These are phyloP conservation scores for Nestor notabilis DNA, from an alignment of 2,113 vertebrate species.

Conservation along the genomic window DNA sequence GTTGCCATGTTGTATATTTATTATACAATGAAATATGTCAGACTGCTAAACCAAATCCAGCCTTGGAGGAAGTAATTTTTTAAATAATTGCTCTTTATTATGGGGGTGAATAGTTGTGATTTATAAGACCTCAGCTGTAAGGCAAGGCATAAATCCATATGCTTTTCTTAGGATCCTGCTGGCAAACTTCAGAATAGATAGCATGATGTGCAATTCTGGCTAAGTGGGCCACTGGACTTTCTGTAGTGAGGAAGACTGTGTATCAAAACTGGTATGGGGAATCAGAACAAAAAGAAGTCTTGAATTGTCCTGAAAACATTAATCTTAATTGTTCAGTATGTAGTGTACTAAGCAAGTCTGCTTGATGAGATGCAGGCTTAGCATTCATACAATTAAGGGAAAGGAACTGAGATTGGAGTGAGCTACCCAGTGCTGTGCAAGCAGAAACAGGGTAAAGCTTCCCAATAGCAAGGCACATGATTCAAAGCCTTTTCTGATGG, in stretches of 20 bases:
- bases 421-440: background rate
- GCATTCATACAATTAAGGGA: background rate
- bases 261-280: background rate
- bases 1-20: background rate
- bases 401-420: background rate
- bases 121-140: background rate
- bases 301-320: background rate
- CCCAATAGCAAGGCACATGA: background rate
- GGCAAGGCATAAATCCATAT: background rate
- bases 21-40: background rate
- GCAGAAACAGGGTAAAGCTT: background rate
- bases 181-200: background rate
- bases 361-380: background rate
- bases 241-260: background rate
- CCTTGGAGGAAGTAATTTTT: background rate
- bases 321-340: background rate
- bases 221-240: background rate
- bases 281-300: background rate
- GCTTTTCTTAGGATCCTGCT: background rate
- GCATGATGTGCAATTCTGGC: background rate
- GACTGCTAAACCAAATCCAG: background rate
- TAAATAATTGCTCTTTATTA: background rate
- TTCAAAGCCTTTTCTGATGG: background rate
- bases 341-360: background rate
- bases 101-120: background rate